Evolutionary conservation across 2,797 vertebrate genomes (phyloP), one percentile per base, ranked within the genome.

Genomic region (Anas georgica): DNA sequence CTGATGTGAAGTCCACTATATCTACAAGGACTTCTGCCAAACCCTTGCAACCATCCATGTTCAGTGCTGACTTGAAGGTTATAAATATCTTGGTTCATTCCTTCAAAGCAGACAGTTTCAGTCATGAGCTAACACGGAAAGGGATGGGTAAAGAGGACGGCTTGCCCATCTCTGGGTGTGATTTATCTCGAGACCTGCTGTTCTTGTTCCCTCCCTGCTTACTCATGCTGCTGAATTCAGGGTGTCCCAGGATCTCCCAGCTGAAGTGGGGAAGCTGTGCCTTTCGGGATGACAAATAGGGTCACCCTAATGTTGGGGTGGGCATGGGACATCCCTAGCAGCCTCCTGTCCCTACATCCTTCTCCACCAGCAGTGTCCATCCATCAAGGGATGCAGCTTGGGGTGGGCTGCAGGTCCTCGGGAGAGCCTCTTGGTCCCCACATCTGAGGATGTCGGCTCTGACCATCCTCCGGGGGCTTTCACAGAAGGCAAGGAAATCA

Each of bases 371-470:
- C 50, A 17, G 2, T 4, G 37, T 68, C 55, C 43, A n/a, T 74
- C 68, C 56, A 13, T 23, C 2, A 1, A 17, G 63, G 67, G 85
- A 25, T 22, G 6, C 8, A 12, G 18, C 6, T 1, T 1, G 7
- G 15, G 29, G 16, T 22, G 46, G 48, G 18, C 8, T 43, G 21
- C 4, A 8, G 26, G 48, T 70, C 17, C 37, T 12, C 10, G 28
- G 67, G 31, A 75, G 48, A 85, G 9, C 48, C 22, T 72, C 73
- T 52, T 39, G 20, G 35, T 52, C 52, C 74, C 72, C 46, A 69
- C 18, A 37, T 25, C 76, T 3, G 72, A 73, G 21, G 18, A 39
- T 1, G 0, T 60, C 50, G 45, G 66, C 45, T 67, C 66, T 64
- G 64, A 29, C 28, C 4, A 1, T 1, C 22, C 56, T 76, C 43